Percentiles rank a stretch among this genome's conserved stretches.
Conservation (phyloP, 1,140 invertebrate species). For the Probaryconus sp. region DNA sequence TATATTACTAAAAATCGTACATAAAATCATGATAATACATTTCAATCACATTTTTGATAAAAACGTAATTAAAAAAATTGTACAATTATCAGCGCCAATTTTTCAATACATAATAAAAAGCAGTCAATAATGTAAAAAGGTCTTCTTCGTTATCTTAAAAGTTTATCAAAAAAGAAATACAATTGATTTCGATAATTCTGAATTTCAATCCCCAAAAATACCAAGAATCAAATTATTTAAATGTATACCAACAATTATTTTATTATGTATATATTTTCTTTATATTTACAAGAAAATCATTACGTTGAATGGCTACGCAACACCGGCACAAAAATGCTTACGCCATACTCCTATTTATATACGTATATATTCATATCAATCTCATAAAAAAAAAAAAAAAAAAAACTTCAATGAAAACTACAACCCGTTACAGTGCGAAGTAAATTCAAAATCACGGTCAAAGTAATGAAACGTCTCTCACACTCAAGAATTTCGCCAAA, state of each 20-base stretch:
- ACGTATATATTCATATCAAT: conserved; percentile 28
- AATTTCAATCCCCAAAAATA: conserved; percentile 2
- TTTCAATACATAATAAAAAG: too few relatives aligned
- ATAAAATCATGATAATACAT: too few relatives aligned
- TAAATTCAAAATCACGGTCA: background rate
- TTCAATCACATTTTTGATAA: too few relatives aligned
- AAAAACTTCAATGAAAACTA: background rate
- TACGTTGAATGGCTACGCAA: conserved; percentile 42
- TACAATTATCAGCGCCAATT: too few relatives aligned
- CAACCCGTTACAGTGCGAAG: background rate
- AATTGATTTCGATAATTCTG: background rate
- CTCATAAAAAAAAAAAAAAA: conserved; percentile 22
- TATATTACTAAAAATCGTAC: conserved; percentile 23
- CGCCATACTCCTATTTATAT: conserved; percentile 33
- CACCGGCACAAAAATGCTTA: conserved; percentile 44
- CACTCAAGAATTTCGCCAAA: conserved; percentile 1
- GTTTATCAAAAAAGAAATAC: conserved; percentile 1
- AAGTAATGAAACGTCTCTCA: conserved; percentile 1
- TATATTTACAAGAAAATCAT: conserved; percentile 56
- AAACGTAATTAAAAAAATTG: too few relatives aligned
- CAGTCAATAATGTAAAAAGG: too few relatives aligned
- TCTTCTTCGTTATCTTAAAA: conserved; percentile 1
- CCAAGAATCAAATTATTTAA: conserved; percentile 31
- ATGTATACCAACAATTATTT: conserved; percentile 58
- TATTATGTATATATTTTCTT: conserved; percentile 50